Evolutionary conservation across 2,888 invertebrate species (phyloP).

Genomic region (Calephelis perditalis): DNA sequence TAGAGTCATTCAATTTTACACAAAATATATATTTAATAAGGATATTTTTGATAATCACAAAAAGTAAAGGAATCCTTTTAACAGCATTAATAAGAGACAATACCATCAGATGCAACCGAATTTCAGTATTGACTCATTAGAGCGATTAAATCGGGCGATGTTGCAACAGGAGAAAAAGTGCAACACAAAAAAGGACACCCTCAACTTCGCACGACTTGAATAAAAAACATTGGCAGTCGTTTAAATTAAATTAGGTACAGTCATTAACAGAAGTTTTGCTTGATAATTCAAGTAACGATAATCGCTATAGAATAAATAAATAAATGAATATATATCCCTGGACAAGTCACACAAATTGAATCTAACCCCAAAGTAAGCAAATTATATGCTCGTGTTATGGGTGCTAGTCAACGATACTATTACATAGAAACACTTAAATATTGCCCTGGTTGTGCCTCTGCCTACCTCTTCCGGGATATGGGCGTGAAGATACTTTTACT

Average conservation of each 20-base stretch:
- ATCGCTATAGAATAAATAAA: too few relatives aligned
- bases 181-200: conserved; percentile 31
- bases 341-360: too few relatives aligned
- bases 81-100: conserved; percentile 3
- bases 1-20: too few relatives aligned
- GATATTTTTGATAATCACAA: neutral
- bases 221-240: conserved; percentile 31
- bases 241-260: conserved; percentile 38
- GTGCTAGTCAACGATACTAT: too few relatives aligned
- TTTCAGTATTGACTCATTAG: conserved; percentile 29
- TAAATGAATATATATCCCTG: too few relatives aligned
- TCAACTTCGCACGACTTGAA: conserved; percentile 35
- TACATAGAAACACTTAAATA: too few relatives aligned
- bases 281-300: neutral
- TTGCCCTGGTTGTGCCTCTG: too few relatives aligned
- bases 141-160: conserved; percentile 27
- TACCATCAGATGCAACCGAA: conserved; percentile 21
- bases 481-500: too few relatives aligned
- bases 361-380: too few relatives aligned
- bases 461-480: too few relatives aligned
- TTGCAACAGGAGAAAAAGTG: conserved; percentile 26
- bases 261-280: conserved; percentile 14
- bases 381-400: too few relatives aligned
- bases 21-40: too few relatives aligned
- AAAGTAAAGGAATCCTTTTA: conserved; percentile 26